Percentiles rank a stretch among this genome's conserved stretches.
Conservation (phyloP, 2,113 vertebrate species). For the Rhea americana region DNA sequence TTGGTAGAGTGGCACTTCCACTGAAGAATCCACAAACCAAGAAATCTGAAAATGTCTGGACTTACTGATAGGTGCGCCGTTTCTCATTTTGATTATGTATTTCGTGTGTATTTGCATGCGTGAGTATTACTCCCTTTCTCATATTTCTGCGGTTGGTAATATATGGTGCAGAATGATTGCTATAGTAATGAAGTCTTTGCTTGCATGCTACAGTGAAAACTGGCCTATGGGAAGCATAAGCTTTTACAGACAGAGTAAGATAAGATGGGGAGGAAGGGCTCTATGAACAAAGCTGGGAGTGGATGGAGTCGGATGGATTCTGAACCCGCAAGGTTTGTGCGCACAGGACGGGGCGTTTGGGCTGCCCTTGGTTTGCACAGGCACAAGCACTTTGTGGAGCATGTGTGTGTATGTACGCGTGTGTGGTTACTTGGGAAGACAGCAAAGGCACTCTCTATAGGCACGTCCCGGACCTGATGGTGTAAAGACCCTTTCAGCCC, state of each 20-base stretch:
- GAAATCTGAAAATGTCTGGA: too few species aligned
- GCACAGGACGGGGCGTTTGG: neutral
- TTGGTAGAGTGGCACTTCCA: neutral
- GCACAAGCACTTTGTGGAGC: neutral
- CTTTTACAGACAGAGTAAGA: neutral
- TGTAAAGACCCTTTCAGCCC: neutral
- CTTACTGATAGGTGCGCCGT: accelerated
- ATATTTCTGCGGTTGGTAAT: neutral
- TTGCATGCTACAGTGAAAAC: neutral
- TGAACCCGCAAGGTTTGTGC: neutral
- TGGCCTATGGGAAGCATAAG: neutral
- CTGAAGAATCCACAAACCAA: neutral
- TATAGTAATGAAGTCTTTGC: neutral
- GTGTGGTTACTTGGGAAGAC: too few species aligned
- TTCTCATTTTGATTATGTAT: neutral
- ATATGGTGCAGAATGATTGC: neutral
- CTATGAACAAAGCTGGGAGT: neutral
- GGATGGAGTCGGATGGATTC: neutral
- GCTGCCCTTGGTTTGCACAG: neutral
- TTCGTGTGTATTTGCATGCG: neutral
- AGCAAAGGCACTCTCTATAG: neutral
- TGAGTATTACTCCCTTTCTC: neutral
- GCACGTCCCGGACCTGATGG: neutral
- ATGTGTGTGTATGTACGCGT: too few species aligned
- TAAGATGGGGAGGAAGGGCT: neutral